Conservation (phyloP, 2,797 vertebrate genomes). For the Acrossocheilus wenchowensis region DNA sequence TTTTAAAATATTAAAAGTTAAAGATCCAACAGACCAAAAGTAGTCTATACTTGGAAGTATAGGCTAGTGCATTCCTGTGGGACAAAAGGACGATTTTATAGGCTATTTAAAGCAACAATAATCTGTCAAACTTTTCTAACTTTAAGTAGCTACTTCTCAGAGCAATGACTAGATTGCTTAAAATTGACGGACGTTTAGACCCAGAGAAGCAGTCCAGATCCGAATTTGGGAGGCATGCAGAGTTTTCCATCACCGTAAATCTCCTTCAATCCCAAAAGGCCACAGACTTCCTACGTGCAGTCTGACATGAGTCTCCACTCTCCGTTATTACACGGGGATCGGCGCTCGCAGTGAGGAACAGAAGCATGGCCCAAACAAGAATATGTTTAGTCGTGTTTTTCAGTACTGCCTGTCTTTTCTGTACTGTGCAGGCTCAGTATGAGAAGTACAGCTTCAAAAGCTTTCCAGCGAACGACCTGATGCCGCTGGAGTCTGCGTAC, state of each 20-base stretch:
- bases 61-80: too few relatives aligned
- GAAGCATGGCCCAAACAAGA: constrained; percentile 20
- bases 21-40: too few relatives aligned
- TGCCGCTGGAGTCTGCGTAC: constrained; percentile 89
- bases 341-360: neutral
- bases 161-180: neutral
- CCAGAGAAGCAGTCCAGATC: constrained; percentile 16
- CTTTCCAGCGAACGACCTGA: constrained; percentile 87
- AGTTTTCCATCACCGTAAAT: constrained; percentile 45
- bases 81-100: too few relatives aligned
- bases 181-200: constrained; percentile 3
- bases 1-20: too few relatives aligned
- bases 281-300: constrained; percentile 68
- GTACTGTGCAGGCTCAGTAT: constrained; percentile 81
- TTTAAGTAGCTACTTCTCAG: neutral
- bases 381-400: constrained; percentile 45
- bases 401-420: constrained; percentile 52
- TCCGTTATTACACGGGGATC: constrained; percentile 35
- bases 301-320: constrained; percentile 65
- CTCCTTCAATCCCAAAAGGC: constrained; percentile 20
- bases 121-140: neutral
- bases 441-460: constrained; percentile 91
- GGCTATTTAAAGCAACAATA: too few relatives aligned
- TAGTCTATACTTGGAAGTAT: too few relatives aligned
- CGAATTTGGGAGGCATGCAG: neutral